Evolutionary conservation across 1,140 invertebrate species (phyloP), one percentile per base, ranked within the genome.

Genomic region (Babylonia areolata): DNA sequence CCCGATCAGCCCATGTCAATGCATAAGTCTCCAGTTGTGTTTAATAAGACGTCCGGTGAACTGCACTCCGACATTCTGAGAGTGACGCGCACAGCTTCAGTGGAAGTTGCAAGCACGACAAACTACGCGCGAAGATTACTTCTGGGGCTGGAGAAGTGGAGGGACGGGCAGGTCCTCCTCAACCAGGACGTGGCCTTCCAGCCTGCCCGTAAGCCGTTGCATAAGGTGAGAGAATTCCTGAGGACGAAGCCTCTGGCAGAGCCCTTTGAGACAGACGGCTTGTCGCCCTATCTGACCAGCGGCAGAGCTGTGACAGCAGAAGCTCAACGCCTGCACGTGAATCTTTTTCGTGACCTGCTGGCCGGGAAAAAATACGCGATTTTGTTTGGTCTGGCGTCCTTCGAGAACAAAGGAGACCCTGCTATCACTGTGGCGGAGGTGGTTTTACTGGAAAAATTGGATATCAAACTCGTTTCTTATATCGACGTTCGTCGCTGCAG

Each of bases 341-440:
- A 80, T 54, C 23, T 90, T 0, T 81, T 88, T 39, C 20, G 75
- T 17, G 79, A 85, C 42, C 35, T 90, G 17, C 20, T 87, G 6
- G 80, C 79, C 1, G 37, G 54, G 5, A 85, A 77, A 35, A 85
- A 83, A 40, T 80, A 88, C 73, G 88, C 86, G 42, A 84, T 90
- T 46, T 42, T 90, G 15, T 77, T 90, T 28, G 87, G 89, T n/a
- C 78, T 88, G 5, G 81, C 80, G 11, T 40, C 64, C 11, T 87
- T 51, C 35, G 84, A 87, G 33, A 90, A 90, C 86, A 90, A 90
- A 83, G 90, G 90, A 2, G 90, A 90, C 39, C 87, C 88, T 3
- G 84, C 87, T 3, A 90, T 90, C 17, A 88, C 85, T 3, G 83
- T 87, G 0, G 90, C 89, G 12, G 87, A 90, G 78, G 35, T 87